phyloP scores from a whole-genome alignment of 37 sponge, comb jelly and placozoan species.

The Bolinopsis microptera region DNA sequence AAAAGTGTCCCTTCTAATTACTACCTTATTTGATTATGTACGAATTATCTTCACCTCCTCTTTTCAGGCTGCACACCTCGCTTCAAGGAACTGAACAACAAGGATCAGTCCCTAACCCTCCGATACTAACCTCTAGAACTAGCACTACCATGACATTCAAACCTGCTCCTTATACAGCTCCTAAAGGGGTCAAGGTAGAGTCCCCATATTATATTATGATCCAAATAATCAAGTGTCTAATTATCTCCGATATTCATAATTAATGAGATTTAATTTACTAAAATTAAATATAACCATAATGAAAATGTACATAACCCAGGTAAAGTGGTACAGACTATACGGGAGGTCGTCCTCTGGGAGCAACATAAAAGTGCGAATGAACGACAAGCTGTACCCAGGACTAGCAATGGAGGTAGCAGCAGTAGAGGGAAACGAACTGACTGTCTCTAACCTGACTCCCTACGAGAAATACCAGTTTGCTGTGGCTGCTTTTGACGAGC shows the following conservation, averaged over 20 bases:
- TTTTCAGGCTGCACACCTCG: constrained; percentile 13
- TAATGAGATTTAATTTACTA: no score
- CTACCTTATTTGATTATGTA: no score
- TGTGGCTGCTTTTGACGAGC: constrained; percentile 72
- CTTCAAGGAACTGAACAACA: constrained; percentile 26
- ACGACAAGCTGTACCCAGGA: constrained; percentile 78
- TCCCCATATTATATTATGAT: neutral
- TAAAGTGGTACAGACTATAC: constrained; percentile 80
- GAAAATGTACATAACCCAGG: no score
- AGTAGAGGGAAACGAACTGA: constrained; percentile 69
- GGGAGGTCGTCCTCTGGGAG: constrained; percentile 81
- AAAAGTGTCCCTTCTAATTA: no score
- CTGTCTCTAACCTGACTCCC: constrained; percentile 71
- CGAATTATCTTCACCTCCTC: no score
- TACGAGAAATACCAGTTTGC: constrained; percentile 87
- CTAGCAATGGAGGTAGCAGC: constrained; percentile 79
- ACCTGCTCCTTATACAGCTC: constrained; percentile 72
- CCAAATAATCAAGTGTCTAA: neutral
- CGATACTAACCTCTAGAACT: constrained; percentile 68
- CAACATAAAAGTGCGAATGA: constrained; percentile 85
- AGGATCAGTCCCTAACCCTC: constrained; percentile 41
- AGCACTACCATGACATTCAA: constrained; percentile 73
- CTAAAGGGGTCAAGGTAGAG: constrained; percentile 64
- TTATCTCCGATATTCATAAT: neutral
- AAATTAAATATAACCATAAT: no score